Conservation (phyloP, 2,797 vertebrate species). For the Xenentodon cancila region DNA sequence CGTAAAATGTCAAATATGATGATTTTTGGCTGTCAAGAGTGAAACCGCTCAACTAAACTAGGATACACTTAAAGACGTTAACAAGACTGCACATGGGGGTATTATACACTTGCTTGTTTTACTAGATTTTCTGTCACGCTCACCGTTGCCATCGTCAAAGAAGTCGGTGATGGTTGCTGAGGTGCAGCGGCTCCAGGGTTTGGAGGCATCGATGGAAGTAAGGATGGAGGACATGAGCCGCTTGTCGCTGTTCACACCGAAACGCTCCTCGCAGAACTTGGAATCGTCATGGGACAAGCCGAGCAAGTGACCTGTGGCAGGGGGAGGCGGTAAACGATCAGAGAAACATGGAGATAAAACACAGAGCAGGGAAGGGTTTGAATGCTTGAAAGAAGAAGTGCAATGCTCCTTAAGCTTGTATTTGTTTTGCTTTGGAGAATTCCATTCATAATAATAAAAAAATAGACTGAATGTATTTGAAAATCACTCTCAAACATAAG, state of each 20-base stretch:
- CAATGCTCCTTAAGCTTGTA: neutral
- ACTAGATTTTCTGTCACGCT: constrained; percentile 22
- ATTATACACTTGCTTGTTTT: constrained; percentile 11
- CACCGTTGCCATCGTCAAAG: constrained; percentile 97
- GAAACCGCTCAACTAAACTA: constrained; percentile 7
- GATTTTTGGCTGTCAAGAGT: constrained; percentile 24
- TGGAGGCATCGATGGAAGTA: constrained; percentile 96
- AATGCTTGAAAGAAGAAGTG: neutral
- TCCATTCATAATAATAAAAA: too few species aligned
- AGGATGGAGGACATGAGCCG: constrained; percentile 98
- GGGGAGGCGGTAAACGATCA: neutral
- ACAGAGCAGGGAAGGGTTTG: neutral
- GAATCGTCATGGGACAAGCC: constrained; percentile 98
- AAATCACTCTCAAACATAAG: too few species aligned
- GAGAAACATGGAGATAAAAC: too few species aligned
- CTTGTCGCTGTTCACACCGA: constrained; percentile 94
- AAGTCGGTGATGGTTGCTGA: constrained; percentile 97
- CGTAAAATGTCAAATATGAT: constrained; percentile 10
- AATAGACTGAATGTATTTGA: too few species aligned
- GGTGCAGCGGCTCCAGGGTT: constrained; percentile 98
- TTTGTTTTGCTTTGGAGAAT: neutral
- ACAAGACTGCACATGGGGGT: constrained; percentile 29
- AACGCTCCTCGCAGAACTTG: constrained; percentile 97
- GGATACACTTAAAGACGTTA: constrained; percentile 21
- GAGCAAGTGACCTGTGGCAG: constrained; percentile 88